Evolutionary conservation across 2,113 vertebrate species (phyloP).

Genomic region (Glaucomys volans): DNA sequence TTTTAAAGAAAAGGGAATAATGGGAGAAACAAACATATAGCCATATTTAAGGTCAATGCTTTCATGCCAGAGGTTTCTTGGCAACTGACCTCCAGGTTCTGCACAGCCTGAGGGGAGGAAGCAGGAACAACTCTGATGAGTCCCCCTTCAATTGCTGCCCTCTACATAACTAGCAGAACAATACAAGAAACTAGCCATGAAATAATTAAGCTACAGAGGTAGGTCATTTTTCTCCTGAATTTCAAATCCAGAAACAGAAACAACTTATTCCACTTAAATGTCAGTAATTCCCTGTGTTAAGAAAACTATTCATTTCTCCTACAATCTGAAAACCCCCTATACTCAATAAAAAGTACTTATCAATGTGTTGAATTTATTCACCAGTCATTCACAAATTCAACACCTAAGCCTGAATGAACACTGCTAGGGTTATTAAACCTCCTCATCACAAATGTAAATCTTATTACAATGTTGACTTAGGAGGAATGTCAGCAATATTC

Average conservation of each 20-base stretch:
- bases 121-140: too few relatives aligned
- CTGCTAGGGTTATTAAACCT: constrained; percentile 13
- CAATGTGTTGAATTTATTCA: constrained; percentile 53
- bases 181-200: constrained; percentile 30
- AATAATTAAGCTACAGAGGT: not conserved
- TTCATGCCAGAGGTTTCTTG: not conserved
- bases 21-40: not conserved
- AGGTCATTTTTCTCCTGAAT: constrained; percentile 55
- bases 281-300: constrained; percentile 10
- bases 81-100: not conserved
- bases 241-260: constrained; percentile 61
- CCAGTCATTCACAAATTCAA: constrained; percentile 42
- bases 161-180: not conserved
- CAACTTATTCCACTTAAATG: constrained; percentile 26
- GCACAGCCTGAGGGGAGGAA: not conserved
- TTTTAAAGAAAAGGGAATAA: constrained; percentile 32
- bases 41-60: not conserved
- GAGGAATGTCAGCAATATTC: not conserved
- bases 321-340: constrained; percentile 40
- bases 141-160: not conserved
- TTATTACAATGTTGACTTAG: constrained; percentile 22
- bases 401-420: constrained; percentile 41
- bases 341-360: constrained; percentile 45
- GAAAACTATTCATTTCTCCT: constrained; percentile 48
- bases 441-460: constrained; percentile 41